Conservation (phyloP, 2,888 invertebrate genomes). For the Drosophila villosipedis region DNA sequence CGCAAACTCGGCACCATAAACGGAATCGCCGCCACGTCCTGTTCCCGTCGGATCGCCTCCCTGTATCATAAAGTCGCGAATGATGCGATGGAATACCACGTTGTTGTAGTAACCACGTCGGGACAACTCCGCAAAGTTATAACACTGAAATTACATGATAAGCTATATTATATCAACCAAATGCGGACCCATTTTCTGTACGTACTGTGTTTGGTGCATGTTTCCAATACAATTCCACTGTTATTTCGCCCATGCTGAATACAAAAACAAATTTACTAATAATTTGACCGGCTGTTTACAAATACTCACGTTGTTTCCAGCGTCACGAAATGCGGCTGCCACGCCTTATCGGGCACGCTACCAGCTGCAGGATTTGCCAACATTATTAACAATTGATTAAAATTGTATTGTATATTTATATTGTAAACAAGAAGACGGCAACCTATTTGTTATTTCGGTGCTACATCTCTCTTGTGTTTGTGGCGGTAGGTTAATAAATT, state of each 20-base stretch:
- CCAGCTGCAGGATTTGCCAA: conserved; percentile 57
- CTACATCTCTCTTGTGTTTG: background rate
- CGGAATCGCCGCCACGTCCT: conserved; percentile 97
- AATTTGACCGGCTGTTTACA: background rate
- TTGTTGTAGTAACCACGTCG: conserved; percentile 98
- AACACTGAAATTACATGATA: conserved; percentile 86
- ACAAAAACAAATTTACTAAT: conserved; percentile 2
- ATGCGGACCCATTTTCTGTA: background rate
- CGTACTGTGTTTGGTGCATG: conserved; percentile 95
- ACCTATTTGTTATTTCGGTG: background rate
- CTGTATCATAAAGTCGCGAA: conserved; percentile 97
- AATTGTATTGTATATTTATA: background rate
- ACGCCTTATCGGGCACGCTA: conserved; percentile 93
- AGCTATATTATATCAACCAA: background rate
- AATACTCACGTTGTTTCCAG: conserved; percentile 92
- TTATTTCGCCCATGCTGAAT: conserved; percentile 95
- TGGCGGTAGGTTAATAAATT: conserved; percentile 21
- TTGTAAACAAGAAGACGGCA: background rate
- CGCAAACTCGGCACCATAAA: conserved; percentile 97
- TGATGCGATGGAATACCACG: conserved; percentile 98
- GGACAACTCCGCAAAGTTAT: conserved; percentile 98
- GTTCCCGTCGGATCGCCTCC: conserved; percentile 99
- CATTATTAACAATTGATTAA: conserved; percentile 26
- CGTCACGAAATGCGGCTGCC: conserved; percentile 94
- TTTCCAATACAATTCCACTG: conserved; percentile 98